These are phyloP conservation scores for Drosophila sordidula DNA, from an alignment of 2,888 invertebrate genomes.

Conservation along the genomic window DNA sequence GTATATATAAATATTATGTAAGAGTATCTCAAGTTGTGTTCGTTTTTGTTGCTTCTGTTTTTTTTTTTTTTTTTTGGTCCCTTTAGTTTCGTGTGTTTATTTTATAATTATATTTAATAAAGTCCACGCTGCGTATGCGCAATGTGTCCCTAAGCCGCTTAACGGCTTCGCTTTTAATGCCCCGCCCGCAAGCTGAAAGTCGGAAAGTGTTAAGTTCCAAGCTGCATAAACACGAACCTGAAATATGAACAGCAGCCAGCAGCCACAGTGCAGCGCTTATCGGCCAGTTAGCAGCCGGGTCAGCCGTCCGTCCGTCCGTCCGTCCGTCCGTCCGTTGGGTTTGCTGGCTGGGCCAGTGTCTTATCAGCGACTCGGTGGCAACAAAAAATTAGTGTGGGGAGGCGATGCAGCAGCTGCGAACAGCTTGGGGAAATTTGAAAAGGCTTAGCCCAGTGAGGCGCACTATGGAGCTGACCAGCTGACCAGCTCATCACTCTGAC, in stretches of 20 bases:
- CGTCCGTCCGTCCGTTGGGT: slow-evolving; percentile 18
- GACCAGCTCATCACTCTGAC: slow-evolving; percentile 28
- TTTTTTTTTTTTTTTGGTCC: not conserved
- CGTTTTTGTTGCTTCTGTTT: not conserved
- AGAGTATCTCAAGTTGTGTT: not conserved
- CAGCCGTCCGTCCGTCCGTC: slow-evolving; percentile 26
- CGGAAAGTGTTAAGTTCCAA: slow-evolving; percentile 66
- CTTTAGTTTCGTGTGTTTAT: slow-evolving; percentile 10
- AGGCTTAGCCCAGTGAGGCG: slow-evolving; percentile 29
- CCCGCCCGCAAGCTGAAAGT: slow-evolving; percentile 31
- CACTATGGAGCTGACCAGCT: slow-evolving; percentile 12
- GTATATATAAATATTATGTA: not conserved
- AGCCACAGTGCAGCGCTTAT: slow-evolving; percentile 44
- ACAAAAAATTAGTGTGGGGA: slow-evolving; percentile 34
- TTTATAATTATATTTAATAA: slow-evolving; percentile 72
- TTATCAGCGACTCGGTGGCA: slow-evolving; percentile 41
- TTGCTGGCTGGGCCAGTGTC: slow-evolving; percentile 43
- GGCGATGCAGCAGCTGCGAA: slow-evolving; percentile 5
- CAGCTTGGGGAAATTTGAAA: slow-evolving; percentile 31
- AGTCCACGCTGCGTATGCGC: slow-evolving; percentile 53
- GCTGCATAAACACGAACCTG: slow-evolving; percentile 71
- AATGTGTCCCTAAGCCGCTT: slow-evolving; percentile 65
- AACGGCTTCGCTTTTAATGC: slow-evolving; percentile 59
- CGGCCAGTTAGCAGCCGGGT: slow-evolving; percentile 59
- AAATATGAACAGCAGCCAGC: slow-evolving; percentile 46